Evolutionary conservation across 2,888 invertebrate species (phyloP).

Genomic region (Antheraea assamensis): DNA sequence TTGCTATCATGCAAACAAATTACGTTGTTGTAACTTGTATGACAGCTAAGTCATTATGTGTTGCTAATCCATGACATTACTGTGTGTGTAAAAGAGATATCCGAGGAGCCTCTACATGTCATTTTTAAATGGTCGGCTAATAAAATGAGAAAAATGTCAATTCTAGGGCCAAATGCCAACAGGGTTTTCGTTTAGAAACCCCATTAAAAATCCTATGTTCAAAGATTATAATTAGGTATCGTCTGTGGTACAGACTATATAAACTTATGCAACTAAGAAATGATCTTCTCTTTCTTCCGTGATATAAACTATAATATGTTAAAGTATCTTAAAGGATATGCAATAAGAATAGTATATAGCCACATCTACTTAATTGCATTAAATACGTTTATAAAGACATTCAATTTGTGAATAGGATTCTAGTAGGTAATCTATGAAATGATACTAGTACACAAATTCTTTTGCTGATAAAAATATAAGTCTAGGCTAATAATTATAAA

Average conservation of each 20-base stretch:
- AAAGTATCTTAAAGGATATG: too few relatives aligned
- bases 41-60: constrained; percentile 24
- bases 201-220: not conserved
- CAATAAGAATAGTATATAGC: too few relatives aligned
- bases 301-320: too few relatives aligned
- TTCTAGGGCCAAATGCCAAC: constrained; percentile 33
- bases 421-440: too few relatives aligned
- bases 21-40: constrained; percentile 18
- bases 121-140: not conserved
- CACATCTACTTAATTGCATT: too few relatives aligned
- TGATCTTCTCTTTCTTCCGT: too few relatives aligned
- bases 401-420: too few relatives aligned
- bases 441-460: too few relatives aligned
- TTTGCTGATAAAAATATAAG: too few relatives aligned
- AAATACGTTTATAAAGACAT: too few relatives aligned
- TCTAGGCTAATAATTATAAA: too few relatives aligned
- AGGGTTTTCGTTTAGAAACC: constrained; percentile 25
- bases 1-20: constrained; percentile 41
- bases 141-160: constrained; percentile 27
- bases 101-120: constrained; percentile 23
- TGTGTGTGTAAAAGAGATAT: constrained; percentile 30
- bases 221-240: not conserved
- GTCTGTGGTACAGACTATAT: not conserved
- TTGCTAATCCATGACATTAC: constrained; percentile 21
- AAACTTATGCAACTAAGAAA: too few relatives aligned